Evolutionary conservation across 2,797 vertebrate genomes (phyloP).

Genomic region (Urophycis tenuis): DNA sequence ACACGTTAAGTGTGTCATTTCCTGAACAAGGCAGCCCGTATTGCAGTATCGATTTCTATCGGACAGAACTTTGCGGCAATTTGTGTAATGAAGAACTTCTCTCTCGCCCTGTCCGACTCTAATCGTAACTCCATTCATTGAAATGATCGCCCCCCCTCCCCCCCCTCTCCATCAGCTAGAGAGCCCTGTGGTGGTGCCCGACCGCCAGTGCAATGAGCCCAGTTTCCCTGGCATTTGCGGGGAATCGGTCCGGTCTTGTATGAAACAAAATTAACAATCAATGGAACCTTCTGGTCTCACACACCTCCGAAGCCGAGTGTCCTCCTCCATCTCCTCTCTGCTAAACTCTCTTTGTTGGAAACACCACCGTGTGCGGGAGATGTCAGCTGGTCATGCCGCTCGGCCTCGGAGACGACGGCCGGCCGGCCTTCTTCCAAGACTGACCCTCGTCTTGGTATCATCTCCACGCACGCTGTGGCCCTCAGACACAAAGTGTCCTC

Average conservation of each 20-base stretch:
- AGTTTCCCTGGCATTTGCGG: constrained; percentile 56
- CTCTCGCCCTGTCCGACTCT: constrained; percentile 11
- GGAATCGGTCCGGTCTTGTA: constrained; percentile 23
- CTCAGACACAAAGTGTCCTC: constrained; percentile 36
- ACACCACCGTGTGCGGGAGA: constrained; percentile 45
- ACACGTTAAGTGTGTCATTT: background rate
- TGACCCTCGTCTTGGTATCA: constrained; percentile 29
- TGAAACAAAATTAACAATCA: constrained; percentile 52
- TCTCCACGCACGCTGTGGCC: constrained; percentile 16
- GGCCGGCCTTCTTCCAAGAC: constrained; percentile 28
- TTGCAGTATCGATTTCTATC: constrained; percentile 40
- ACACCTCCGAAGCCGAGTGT: constrained; percentile 36
- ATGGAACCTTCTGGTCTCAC: constrained; percentile 52
- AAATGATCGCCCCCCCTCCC: constrained; percentile 15
- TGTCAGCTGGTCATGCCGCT: constrained; percentile 54
- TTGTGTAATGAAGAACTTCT: constrained; percentile 46
- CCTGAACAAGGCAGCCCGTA: constrained; percentile 16
- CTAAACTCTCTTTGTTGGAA: constrained; percentile 28
- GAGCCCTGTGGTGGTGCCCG: constrained; percentile 9
- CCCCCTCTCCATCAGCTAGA: background rate
- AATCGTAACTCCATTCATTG: constrained; percentile 38
- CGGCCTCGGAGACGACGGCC: constrained; percentile 35
- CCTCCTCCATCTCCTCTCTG: constrained; percentile 24
- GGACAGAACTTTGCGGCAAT: constrained; percentile 39
- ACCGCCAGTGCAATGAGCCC: constrained; percentile 14